Conservation (phyloP, 1,140 invertebrate species). For the Brachionus manjavacas region DNA sequence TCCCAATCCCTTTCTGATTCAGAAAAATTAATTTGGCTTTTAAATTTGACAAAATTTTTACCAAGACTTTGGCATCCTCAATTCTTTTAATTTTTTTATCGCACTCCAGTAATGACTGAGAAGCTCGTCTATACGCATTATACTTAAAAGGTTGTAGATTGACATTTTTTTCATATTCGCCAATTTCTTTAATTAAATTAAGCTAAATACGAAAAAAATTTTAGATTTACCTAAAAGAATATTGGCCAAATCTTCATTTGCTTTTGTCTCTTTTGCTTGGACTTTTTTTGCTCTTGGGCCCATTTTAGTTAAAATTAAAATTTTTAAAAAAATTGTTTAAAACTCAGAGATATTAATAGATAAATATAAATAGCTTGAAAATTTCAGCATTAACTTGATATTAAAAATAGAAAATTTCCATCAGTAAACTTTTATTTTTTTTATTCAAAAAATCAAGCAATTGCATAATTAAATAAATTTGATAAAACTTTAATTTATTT, state of each 20-base stretch:
- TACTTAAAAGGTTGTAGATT: slow-evolving; percentile 70
- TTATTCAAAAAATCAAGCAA: background rate
- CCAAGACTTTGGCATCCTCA: slow-evolving; percentile 68
- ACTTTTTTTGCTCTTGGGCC: background rate
- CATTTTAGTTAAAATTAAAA: background rate
- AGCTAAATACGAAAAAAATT: background rate
- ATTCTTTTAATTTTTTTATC: slow-evolving; percentile 66
- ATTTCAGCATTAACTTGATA: too few species aligned
- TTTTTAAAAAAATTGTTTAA: too few species aligned
- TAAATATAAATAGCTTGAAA: too few species aligned
- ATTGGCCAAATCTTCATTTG: slow-evolving; percentile 36
- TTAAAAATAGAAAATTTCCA: too few species aligned
- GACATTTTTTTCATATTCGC: slow-evolving; percentile 71
- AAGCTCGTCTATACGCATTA: slow-evolving; percentile 74
- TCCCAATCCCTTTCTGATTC: slow-evolving; percentile 65
- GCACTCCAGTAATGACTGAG: slow-evolving; percentile 62
- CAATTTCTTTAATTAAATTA: slow-evolving; percentile 62
- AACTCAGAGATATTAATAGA: too few species aligned
- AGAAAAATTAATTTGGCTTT: background rate
- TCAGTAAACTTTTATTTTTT: background rate
- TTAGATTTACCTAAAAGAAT: slow-evolving; percentile 12
- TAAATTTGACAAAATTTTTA: slow-evolving; percentile 45
- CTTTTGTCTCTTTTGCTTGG: background rate
- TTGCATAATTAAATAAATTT: background rate
- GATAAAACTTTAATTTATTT: background rate